Percentiles rank a stretch among this genome's conserved stretches.
Evolutionary conservation across 2,797 vertebrate species (phyloP).

Genomic region (Philypnodon macrostomus): DNA sequence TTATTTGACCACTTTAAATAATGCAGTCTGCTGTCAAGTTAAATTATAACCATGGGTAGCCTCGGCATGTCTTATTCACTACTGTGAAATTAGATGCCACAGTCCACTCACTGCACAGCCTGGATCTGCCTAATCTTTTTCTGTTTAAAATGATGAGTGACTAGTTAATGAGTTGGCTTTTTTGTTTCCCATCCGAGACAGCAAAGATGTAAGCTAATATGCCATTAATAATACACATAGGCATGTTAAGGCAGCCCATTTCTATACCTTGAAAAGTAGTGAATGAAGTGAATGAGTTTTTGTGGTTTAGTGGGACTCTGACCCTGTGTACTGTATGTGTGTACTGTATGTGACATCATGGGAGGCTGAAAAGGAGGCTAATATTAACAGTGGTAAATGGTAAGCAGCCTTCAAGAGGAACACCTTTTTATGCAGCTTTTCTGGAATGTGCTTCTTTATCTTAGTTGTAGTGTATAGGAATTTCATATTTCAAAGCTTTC

Average conservation of each 20-base stretch:
- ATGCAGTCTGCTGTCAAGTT: slow-evolving; percentile 36
- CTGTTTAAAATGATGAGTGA: slow-evolving; percentile 67
- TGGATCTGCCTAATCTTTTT: slow-evolving; percentile 50
- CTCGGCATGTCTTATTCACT: slow-evolving; percentile 48
- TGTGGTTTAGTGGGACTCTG: slow-evolving; percentile 11
- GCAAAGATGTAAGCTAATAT: slow-evolving; percentile 71
- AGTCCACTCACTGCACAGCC: slow-evolving; percentile 1
- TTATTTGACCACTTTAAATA: slow-evolving; percentile 23
- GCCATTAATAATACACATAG: slow-evolving; percentile 70
- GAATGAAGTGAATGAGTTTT: slow-evolving; percentile 20
- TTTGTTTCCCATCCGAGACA: slow-evolving; percentile 41
- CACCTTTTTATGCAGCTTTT: background rate
- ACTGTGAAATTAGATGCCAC: slow-evolving; percentile 54
- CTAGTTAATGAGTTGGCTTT: slow-evolving; percentile 71
- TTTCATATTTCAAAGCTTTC: no score
- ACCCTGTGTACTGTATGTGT: slow-evolving; percentile 3
- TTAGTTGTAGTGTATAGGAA: no score
- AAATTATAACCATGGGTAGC: slow-evolving; percentile 45
- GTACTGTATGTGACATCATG: background rate
- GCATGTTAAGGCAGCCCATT: slow-evolving; percentile 38
- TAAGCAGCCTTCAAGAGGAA: background rate
- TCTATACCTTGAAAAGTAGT: slow-evolving; percentile 36
- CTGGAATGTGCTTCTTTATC: background rate
- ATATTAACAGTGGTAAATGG: background rate
- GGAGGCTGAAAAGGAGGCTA: slow-evolving; percentile 4